These are phyloP conservation scores for Ericerus pela DNA, from an alignment of 1,140 invertebrate genomes.

Conservation along the genomic window DNA sequence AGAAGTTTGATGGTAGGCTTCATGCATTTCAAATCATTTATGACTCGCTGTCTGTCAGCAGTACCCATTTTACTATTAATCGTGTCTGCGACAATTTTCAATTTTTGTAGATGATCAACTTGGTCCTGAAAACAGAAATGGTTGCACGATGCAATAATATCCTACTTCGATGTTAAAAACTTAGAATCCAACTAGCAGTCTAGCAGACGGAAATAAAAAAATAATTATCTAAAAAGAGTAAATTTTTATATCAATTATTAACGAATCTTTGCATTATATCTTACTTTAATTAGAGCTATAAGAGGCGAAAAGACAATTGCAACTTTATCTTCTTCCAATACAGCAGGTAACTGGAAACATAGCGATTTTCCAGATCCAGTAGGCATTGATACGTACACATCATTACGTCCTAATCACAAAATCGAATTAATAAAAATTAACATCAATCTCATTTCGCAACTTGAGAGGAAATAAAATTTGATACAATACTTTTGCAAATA, in stretches of 20 bases:
- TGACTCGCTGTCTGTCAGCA: conserved; percentile 54
- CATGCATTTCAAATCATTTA: conserved; percentile 52
- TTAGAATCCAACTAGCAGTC: background rate
- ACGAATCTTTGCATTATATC: too few species aligned
- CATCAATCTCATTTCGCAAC: conserved; percentile 7
- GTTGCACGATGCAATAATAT: background rate
- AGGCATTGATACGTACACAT: conserved; percentile 57
- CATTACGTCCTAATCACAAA: conserved; percentile 34
- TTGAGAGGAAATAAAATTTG: background rate
- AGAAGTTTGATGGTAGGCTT: conserved; percentile 60
- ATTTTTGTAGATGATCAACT: conserved; percentile 37
- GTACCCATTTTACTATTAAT: conserved; percentile 72
- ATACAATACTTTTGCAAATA: conserved; percentile 33
- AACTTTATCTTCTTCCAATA: conserved; percentile 37
- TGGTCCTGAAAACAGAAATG: conserved; percentile 32
- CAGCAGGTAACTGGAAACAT: conserved; percentile 53
- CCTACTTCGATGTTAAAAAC: background rate
- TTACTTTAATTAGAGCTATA: conserved; percentile 47
- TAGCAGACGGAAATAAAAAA: too few species aligned
- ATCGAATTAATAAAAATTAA: background rate
- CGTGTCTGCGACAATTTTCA: conserved; percentile 61
- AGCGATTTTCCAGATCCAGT: conserved; percentile 57
- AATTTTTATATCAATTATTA: background rate
- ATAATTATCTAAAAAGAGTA: background rate
- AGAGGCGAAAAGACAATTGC: conserved; percentile 53